phyloP scores from a whole-genome alignment of 2,113 vertebrate species.

The Rousettus leschenaultii region DNA sequence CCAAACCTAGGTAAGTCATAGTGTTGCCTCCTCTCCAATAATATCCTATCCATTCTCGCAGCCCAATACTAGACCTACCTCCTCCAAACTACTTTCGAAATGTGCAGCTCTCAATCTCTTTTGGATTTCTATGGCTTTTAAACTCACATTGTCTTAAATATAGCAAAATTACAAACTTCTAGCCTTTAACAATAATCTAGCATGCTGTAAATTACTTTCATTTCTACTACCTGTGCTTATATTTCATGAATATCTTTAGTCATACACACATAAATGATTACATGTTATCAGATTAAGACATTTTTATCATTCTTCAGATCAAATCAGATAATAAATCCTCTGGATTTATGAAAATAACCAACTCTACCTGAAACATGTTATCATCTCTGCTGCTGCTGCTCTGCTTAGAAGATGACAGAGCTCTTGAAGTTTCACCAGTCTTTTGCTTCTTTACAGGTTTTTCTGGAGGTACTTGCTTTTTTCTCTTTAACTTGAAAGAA shows the following conservation, averaged over 20 bases:
- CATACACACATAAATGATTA: not conserved
- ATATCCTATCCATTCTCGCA: not conserved
- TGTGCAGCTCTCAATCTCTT: not conserved
- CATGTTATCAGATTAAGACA: not conserved
- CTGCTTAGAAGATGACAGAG: conserved; percentile 89
- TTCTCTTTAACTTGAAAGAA: conserved; percentile 89
- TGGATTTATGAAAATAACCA: not conserved
- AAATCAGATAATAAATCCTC: not conserved
- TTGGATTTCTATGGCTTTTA: not conserved
- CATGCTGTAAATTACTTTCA: not conserved
- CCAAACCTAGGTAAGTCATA: not conserved
- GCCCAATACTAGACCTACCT: not conserved
- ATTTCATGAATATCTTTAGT: not conserved
- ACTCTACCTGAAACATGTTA: conserved; percentile 96
- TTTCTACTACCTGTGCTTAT: not conserved
- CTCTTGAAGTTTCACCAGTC: conserved; percentile 92
- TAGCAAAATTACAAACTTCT: not conserved
- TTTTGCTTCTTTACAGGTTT: conserved; percentile 94
- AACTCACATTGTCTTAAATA: not conserved
- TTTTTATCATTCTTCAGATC: not conserved
- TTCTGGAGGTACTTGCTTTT: conserved; percentile 89
- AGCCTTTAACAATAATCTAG: conserved; percentile 26
- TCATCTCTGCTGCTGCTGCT: conserved; percentile 86
- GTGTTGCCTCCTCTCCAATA: not conserved
- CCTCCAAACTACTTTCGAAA: not conserved